phyloP scores from a whole-genome alignment of 2,888 invertebrate species.

The Galeopsomyia nigrocyanea region DNA sequence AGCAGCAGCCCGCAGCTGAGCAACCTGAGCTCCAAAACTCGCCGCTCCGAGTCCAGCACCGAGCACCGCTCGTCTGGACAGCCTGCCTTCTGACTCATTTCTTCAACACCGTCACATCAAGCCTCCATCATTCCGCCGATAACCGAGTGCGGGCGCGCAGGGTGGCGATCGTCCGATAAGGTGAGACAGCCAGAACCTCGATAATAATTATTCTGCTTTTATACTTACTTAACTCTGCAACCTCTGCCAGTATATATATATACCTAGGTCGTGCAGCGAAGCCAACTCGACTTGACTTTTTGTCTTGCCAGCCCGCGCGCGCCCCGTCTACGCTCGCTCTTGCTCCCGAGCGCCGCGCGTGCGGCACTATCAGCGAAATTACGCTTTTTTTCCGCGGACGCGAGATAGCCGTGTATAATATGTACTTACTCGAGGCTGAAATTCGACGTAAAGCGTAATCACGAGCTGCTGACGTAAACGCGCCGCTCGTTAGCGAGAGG shows the following conservation, averaged over 20 bases:
- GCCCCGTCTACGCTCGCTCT: conserved; percentile 22
- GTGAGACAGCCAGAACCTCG: conserved; percentile 50
- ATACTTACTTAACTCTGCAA: neutral
- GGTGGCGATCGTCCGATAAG: conserved; percentile 75
- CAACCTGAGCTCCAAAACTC: conserved; percentile 16
- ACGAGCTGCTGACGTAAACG: neutral
- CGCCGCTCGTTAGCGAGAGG: too few species aligned
- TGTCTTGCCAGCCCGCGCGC: neutral
- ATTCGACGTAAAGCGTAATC: neutral
- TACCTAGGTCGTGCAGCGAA: neutral
- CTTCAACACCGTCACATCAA: conserved; percentile 70
- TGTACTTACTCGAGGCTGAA: too few species aligned
- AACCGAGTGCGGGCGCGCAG: conserved; percentile 84
- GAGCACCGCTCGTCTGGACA: conserved; percentile 40
- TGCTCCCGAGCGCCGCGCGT: neutral
- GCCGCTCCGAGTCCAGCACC: conserved; percentile 10
- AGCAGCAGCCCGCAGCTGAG: neutral
- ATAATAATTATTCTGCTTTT: too few species aligned
- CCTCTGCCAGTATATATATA: neutral
- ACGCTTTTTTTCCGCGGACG: too few species aligned
- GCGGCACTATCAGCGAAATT: too few species aligned
- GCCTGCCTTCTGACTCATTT: conserved; percentile 62
- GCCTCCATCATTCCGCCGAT: conserved; percentile 86
- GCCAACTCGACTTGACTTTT: neutral
- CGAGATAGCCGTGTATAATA: neutral